Percentiles rank a stretch among this genome's conserved stretches.
These are phyloP conservation scores for Drosophila infuscata DNA, from an alignment of 2,888 invertebrate species.

Conservation along the genomic window DNA sequence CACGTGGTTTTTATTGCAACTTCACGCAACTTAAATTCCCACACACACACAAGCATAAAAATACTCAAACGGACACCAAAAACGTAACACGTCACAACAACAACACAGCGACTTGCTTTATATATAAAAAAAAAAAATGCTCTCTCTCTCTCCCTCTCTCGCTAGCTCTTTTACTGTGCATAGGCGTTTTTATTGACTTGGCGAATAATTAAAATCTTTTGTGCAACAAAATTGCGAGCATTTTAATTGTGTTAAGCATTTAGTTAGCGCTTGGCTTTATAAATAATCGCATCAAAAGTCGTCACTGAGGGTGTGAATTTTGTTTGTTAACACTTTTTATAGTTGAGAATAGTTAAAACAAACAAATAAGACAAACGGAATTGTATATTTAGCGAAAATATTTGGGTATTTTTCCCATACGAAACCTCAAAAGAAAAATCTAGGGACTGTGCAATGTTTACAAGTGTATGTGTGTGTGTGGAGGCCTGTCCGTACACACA, in stretches of 20 bases:
- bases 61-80: conserved; percentile 36
- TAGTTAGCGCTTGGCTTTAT: conserved; percentile 58
- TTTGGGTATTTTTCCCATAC: conserved; percentile 3
- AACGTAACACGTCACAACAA: conserved; percentile 61
- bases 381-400: conserved; percentile 33
- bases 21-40: conserved; percentile 74
- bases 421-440: conserved; percentile 6
- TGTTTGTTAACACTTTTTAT: conserved; percentile 30
- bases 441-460: conserved; percentile 39
- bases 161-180: background rate
- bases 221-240: conserved; percentile 29
- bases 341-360: conserved; percentile 29
- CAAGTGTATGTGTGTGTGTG: conserved; percentile 34
- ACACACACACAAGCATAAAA: conserved; percentile 46
- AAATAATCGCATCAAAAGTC: conserved; percentile 25
- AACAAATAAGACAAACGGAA: conserved; percentile 29
- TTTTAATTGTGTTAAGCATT: conserved; percentile 52
- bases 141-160: conserved; percentile 14
- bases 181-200: conserved; percentile 30
- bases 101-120: conserved; percentile 27
- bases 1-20: conserved; percentile 75
- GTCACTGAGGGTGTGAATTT: conserved; percentile 28
- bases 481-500: conserved; percentile 47
- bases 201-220: conserved; percentile 29
- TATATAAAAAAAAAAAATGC: background rate